Percentiles rank a stretch among this genome's conserved stretches.
Evolutionary conservation across 2,113 vertebrate genomes (phyloP).

Genomic region (Thalassoma bifasciatum): DNA sequence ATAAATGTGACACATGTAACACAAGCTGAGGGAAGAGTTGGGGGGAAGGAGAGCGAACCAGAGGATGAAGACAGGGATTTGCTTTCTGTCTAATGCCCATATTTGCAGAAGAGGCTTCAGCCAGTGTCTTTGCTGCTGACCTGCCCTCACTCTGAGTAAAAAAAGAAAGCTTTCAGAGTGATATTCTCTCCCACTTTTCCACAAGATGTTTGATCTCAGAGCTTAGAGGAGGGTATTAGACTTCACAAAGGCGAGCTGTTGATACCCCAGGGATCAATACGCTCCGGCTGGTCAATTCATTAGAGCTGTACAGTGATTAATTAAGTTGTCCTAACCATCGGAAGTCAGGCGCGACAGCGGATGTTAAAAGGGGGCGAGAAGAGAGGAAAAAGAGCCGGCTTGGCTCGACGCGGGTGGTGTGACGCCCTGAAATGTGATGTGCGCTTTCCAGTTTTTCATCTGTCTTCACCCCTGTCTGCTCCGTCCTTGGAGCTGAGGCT

Average conservation of each 20-base stretch:
- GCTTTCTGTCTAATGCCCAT: constrained; percentile 65
- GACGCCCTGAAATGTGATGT: constrained; percentile 64
- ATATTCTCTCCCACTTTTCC: constrained; percentile 59
- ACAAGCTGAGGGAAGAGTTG: constrained; percentile 49
- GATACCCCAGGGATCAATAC: constrained; percentile 78
- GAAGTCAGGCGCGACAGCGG: constrained; percentile 57
- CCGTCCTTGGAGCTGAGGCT: constrained; percentile 64
- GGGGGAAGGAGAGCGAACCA: constrained; percentile 23
- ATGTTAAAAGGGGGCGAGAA: constrained; percentile 51
- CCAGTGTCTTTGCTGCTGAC: constrained; percentile 53
- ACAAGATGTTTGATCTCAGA: constrained; percentile 66
- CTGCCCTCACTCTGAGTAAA: constrained; percentile 38
- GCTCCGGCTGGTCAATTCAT: constrained; percentile 74
- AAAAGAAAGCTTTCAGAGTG: constrained; percentile 46
- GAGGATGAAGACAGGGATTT: constrained; percentile 60
- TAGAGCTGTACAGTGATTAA: constrained; percentile 79
- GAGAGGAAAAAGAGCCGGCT: constrained; percentile 33
- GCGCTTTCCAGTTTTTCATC: constrained; percentile 62
- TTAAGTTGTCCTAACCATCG: constrained; percentile 72
- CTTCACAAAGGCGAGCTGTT: constrained; percentile 65
- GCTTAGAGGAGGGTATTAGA: constrained; percentile 71
- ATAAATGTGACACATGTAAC: constrained; percentile 78
- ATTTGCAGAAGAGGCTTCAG: constrained; percentile 64
- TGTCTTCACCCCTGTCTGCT: constrained; percentile 66
- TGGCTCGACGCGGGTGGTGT: constrained; percentile 28